A percentile compares a stretch with the other conserved stretches of the same genome.
Evolutionary conservation across 1,140 invertebrate genomes (phyloP).

Genomic region (Antheraea pernyi): DNA sequence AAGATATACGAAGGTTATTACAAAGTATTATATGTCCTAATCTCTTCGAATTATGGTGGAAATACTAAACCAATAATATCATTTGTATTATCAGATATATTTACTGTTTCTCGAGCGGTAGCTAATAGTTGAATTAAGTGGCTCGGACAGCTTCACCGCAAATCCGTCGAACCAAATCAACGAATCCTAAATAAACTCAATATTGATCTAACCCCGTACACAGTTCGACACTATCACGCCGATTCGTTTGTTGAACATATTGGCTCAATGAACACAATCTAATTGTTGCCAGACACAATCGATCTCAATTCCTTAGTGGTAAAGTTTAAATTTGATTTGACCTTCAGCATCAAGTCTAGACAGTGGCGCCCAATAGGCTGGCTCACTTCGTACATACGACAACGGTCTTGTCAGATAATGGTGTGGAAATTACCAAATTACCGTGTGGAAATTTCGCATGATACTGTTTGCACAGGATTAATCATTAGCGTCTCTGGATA

Average conservation of each 20-base stretch:
- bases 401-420: constrained; percentile 1
- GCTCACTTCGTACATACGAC: not conserved
- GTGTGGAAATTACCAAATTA: not conserved
- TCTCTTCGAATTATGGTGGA: too few species aligned
- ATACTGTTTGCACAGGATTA: not conserved
- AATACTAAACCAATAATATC: not conserved
- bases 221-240: not conserved
- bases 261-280: not conserved
- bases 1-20: too few species aligned
- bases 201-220: constrained; percentile 2
- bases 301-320: not conserved
- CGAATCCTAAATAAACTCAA: not conserved
- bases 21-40: too few species aligned
- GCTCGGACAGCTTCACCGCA: not conserved
- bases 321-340: not conserved
- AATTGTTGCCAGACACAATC: not conserved
- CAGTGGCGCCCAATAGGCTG: constrained; percentile 10
- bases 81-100: not conserved
- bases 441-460: not conserved
- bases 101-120: not conserved
- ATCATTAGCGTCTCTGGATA: not conserved
- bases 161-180: not conserved
- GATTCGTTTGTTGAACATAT: not conserved
- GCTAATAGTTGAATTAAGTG: not conserved
- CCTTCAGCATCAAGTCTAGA: not conserved